Percentiles rank a stretch among this genome's conserved stretches.
Evolutionary conservation across 2,113 vertebrate species (phyloP).

Genomic region (Xiphorhynchus elegans): DNA sequence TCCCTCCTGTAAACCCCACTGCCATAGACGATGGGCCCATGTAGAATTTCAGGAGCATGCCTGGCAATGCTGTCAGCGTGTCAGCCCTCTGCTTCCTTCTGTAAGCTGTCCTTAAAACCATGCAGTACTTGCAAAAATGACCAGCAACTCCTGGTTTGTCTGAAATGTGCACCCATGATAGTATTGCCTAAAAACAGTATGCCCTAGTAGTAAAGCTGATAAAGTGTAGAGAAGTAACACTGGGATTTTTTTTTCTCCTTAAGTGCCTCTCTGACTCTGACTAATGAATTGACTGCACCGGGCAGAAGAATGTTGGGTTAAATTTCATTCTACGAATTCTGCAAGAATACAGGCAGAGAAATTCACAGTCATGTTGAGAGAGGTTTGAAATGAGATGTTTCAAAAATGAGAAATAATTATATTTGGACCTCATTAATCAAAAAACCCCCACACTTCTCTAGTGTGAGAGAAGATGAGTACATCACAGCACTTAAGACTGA

Average conservation of each 20-base stretch:
- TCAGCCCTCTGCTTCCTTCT: neutral
- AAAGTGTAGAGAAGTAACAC: neutral
- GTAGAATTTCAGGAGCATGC: fast-evolving
- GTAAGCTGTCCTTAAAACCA: neutral
- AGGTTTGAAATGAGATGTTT: neutral
- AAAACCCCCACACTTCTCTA: neutral
- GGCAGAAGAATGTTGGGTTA: neutral
- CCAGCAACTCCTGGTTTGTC: neutral
- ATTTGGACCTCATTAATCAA: neutral
- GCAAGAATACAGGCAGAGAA: neutral
- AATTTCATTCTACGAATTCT: neutral
- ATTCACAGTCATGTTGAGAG: neutral
- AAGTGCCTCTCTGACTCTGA: neutral
- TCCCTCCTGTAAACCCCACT: neutral
- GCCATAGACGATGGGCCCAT: fast-evolving
- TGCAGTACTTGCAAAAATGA: neutral
- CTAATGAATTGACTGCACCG: neutral
- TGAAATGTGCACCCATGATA: fast-evolving
- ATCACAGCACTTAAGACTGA: neutral
- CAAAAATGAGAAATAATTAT: neutral
- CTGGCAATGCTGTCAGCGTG: fast-evolving
- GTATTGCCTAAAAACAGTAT: neutral
- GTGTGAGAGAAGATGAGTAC: neutral
- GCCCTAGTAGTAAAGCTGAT: neutral
- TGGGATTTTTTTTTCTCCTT: neutral